Conservation (phyloP, 2,888 invertebrate genomes). For the Synanthedon myopaeformis region DNA sequence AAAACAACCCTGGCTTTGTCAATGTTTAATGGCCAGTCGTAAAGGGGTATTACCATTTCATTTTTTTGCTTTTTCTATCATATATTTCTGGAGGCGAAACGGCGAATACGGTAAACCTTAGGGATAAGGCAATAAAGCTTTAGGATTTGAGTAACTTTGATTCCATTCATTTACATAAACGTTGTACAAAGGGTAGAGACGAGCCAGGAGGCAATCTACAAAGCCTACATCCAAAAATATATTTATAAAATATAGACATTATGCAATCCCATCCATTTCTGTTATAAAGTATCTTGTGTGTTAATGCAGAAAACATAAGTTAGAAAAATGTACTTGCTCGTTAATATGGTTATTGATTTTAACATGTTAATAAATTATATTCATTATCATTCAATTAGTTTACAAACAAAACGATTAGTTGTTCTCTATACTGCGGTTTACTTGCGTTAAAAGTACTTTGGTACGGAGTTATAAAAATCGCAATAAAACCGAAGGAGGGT, state of each 20-base stretch:
- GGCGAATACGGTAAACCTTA: conserved; percentile 9
- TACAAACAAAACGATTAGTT: no score
- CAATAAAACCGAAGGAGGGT: not conserved
- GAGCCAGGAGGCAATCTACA: not conserved
- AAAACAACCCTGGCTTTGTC: conserved; percentile 24
- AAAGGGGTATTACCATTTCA: conserved; percentile 32
- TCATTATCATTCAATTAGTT: no score
- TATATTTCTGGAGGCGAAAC: conserved; percentile 7
- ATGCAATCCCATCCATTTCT: no score
- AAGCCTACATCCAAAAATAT: no score
- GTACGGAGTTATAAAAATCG: not conserved
- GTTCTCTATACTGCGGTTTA: not conserved
- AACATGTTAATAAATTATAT: no score
- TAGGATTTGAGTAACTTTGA: conserved; percentile 2
- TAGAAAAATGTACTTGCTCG: no score
- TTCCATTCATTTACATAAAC: conserved; percentile 1
- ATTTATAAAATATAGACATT: no score
- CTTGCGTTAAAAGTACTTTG: not conserved
- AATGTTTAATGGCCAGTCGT: conserved; percentile 40
- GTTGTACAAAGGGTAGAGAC: not conserved
- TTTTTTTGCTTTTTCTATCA: conserved; percentile 20
- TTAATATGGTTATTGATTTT: no score
- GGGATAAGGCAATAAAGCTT: conserved; percentile 6
- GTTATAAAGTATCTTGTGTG: no score
- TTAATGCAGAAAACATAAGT: no score